phyloP scores from a whole-genome alignment of 1,140 invertebrate species.

The Pachypeltis micranthus region DNA sequence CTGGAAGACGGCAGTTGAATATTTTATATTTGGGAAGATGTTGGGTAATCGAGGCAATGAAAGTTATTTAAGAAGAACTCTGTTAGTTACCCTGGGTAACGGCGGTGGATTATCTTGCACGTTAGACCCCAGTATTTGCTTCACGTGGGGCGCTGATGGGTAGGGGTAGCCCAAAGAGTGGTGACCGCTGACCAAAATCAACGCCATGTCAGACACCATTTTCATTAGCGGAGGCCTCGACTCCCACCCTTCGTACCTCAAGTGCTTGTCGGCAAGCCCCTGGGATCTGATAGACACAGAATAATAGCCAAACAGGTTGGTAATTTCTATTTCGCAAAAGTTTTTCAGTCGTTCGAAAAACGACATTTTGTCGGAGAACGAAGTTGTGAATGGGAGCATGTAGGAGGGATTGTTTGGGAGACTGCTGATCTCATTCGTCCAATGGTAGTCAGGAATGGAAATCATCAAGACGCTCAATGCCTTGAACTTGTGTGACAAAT shows the following conservation, averaged over 20 bases:
- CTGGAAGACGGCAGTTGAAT: too few relatives aligned
- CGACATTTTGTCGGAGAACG: conserved; percentile 21
- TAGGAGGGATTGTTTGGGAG: conserved; percentile 21
- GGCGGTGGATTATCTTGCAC: conserved; percentile 25
- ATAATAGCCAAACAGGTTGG: background rate
- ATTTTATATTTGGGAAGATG: too few relatives aligned
- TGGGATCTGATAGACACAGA: background rate
- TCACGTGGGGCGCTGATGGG: conserved; percentile 31
- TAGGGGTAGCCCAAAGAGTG: conserved; percentile 30
- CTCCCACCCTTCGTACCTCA: conserved; percentile 24
- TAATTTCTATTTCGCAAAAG: background rate
- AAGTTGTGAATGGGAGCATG: too few relatives aligned
- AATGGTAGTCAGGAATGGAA: background rate
- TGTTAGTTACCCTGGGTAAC: too few relatives aligned
- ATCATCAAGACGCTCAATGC: background rate
- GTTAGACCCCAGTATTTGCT: conserved; percentile 31
- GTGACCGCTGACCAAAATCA: conserved; percentile 29
- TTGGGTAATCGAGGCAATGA: too few relatives aligned
- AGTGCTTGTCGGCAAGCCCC: conserved; percentile 18
- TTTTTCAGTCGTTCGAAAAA: conserved; percentile 20
- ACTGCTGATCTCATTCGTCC: conserved; percentile 13
- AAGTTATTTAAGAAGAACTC: too few relatives aligned
- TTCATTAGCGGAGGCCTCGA: conserved; percentile 21
- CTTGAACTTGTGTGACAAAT: background rate
- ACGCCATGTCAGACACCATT: conserved; percentile 21